Evolutionary conservation across 2,113 vertebrate species (phyloP).

Genomic region (Salvelinus sp.): DNA sequence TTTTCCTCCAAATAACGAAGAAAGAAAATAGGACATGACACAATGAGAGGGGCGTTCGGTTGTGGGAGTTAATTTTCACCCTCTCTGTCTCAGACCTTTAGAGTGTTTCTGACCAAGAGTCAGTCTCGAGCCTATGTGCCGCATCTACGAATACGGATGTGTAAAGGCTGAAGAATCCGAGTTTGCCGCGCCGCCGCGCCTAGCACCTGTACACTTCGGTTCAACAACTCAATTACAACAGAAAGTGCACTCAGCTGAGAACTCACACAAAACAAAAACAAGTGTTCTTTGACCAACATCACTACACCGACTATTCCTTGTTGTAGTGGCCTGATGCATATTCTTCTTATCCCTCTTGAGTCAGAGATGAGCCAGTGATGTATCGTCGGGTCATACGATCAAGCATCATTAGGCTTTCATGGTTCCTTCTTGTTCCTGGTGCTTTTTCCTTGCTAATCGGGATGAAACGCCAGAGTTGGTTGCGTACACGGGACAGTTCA

Average conservation of each 20-base stretch:
- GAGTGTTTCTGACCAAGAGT: no score
- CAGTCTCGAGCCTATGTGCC: no score
- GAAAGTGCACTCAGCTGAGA: neutral
- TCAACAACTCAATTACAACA: neutral
- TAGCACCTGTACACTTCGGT: no score
- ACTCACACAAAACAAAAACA: neutral
- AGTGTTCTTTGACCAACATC: conserved; percentile 7
- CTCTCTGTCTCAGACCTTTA: no score
- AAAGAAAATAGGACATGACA: no score
- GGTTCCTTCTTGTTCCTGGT: neutral
- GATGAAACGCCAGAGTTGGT: conserved; percentile 48
- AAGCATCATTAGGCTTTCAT: conserved; percentile 25
- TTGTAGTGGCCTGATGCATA: conserved; percentile 10
- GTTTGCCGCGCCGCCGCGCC: no score
- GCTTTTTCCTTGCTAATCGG: conserved; percentile 45
- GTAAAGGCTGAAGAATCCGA: no score
- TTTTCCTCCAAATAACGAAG: no score
- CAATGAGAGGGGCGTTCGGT: no score
- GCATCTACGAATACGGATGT: no score
- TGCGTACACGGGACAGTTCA: conserved; percentile 14
- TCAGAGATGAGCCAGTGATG: neutral
- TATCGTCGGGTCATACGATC: conserved; percentile 38
- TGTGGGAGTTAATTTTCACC: no score
- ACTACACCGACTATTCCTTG: conserved; percentile 3
- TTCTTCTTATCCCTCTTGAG: conserved; percentile 36